Evolutionary conservation across 2,797 vertebrate genomes (phyloP).

Genomic region (Vultur gryphus): DNA sequence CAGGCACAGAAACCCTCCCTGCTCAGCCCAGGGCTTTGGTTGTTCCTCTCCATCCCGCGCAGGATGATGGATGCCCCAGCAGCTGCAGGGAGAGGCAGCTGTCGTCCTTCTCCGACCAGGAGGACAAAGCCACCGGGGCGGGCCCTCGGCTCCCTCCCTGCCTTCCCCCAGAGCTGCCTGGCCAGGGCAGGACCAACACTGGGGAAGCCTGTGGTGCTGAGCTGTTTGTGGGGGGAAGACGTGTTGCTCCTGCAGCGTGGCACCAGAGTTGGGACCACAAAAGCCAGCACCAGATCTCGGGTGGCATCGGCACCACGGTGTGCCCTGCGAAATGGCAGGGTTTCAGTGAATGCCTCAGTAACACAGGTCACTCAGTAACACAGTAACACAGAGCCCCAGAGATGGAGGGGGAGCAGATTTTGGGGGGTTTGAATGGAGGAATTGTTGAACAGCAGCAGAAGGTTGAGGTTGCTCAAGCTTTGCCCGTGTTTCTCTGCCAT

Average conservation of each 20-base stretch:
- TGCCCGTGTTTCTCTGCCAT: rapidly evolving
- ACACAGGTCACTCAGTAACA: not conserved
- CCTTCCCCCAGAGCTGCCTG: not conserved
- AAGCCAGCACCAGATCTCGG: not conserved
- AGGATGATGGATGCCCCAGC: constrained; percentile 25
- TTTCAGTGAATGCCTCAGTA: not conserved
- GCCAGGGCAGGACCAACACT: rapidly evolving
- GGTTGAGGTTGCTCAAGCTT: not conserved
- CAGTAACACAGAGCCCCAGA: not conserved
- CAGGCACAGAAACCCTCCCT: not conserved
- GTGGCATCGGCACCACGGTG: rapidly evolving
- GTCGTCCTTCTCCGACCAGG: not conserved
- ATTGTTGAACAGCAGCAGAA: not conserved
- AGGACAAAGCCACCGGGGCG: not conserved
- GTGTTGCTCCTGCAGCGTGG: rapidly evolving
- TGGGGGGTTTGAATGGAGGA: not conserved
- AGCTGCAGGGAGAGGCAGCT: constrained; percentile 52
- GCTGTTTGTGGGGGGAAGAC: not conserved
- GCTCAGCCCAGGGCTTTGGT: not conserved
- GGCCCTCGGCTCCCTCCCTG: not conserved
- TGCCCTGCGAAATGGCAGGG: rapidly evolving
- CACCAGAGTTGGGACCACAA: not conserved
- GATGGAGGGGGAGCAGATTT: rapidly evolving
- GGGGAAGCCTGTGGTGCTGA: not conserved
- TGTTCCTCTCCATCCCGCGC: not conserved